Evolutionary conservation across 2,888 invertebrate species (phyloP), one percentile per base, ranked within the genome.

Genomic region (Acanthosepion esculentum): DNA sequence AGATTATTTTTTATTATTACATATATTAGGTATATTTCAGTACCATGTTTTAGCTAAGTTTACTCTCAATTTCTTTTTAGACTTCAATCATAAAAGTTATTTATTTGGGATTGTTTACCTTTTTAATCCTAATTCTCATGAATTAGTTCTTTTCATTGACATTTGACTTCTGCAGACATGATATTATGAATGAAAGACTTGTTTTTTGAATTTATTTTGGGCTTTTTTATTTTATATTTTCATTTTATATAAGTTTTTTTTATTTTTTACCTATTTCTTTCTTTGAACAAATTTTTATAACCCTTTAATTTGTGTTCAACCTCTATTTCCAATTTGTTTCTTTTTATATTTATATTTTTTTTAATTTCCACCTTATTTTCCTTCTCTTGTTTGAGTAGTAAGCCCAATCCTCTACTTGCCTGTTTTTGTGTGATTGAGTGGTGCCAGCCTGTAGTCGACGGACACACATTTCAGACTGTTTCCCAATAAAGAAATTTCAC

Each of bases 71-170:
- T 59, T 59, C 2, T n/a, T 78, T 78, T 3, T 78, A 12, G 23
- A 78, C 12, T 33, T 78, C 5, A 12, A 33, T 78, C 15, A 23
- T 78, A 12, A 78, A n/a, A 33, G 20, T n/a, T 8, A 8, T 78
- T 29, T n/a, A 0, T 29, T 29, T 78, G 1, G 15, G 78, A 12
- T 78, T 78, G 59, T 59, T 23, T 23, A 20, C 26, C 7, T 6
- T 59, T 59, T 59, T 23, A 23, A 23, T 59, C 23, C 23, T 59
- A 59, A 23, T n/a, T 33, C n/a, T 94, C 29, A 55, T 94, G 29
- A 59, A 29, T 33, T 59, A 2, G 96, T 48, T 78, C 4, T 78
- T 78, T 78, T n/a, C n/a, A 10, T 78, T 78, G 78, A 78, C n/a
- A 33, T 78, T 33, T 78, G 78, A 78, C 18, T n/a, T 15, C n/a